phyloP scores from a whole-genome alignment of 2,888 invertebrate genomes.

The Lithophane semibrunnea region DNA sequence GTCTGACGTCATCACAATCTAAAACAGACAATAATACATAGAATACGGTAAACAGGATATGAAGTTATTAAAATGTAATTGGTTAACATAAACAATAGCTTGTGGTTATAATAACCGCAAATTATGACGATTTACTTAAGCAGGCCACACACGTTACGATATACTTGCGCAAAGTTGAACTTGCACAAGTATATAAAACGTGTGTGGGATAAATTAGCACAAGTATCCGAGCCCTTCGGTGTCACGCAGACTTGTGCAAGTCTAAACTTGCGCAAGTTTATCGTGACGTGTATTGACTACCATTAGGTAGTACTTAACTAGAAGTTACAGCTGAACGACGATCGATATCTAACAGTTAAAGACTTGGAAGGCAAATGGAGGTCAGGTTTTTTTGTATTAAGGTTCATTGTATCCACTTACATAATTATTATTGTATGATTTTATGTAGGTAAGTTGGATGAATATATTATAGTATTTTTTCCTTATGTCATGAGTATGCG shows the following conservation, averaged over 20 bases:
- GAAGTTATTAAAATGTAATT: constrained; percentile 34
- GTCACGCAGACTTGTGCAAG: too few species aligned
- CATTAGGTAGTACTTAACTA: background rate
- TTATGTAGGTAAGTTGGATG: too few species aligned
- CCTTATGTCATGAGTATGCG: background rate
- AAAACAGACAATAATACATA: background rate
- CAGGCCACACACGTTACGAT: background rate
- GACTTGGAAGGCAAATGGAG: background rate
- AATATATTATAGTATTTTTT: background rate
- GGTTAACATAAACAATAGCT: constrained; percentile 16
- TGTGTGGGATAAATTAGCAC: too few species aligned
- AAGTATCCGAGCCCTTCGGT: too few species aligned
- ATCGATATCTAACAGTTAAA: background rate
- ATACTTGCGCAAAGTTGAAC: too few species aligned
- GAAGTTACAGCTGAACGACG: background rate
- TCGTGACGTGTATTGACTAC: too few species aligned
- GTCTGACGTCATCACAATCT: constrained; percentile 44
- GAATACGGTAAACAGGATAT: constrained; percentile 45
- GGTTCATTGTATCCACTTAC: background rate
- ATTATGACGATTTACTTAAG: background rate
- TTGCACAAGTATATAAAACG: too few species aligned
- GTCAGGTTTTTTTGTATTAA: background rate
- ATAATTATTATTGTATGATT: background rate
- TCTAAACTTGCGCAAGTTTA: too few species aligned
- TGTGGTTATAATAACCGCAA: constrained; percentile 6